Evolutionary conservation across 2,113 vertebrate species (phyloP), one percentile per base, ranked within the genome.

Genomic region (Emydocephalus ijimae): DNA sequence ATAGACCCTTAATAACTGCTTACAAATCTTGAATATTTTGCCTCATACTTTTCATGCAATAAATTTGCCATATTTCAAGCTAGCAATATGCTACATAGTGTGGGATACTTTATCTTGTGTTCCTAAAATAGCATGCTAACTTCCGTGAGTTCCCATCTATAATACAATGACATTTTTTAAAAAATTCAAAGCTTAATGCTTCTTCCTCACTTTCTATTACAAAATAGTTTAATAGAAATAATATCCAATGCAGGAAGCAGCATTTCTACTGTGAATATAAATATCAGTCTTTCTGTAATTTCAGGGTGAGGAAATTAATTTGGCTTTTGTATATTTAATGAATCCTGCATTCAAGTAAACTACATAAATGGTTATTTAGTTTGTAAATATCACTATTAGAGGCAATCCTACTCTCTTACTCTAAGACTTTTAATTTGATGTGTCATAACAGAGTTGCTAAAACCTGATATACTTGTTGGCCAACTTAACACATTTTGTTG

Each of bases 381-480:
- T 64, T 29, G 52, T 23, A 54, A 90, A 92, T 94, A 88, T 81
- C 92, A 94, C 93, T 95, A 69, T 94, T 89, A 92, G 87, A 93
- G 88, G 91, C 93, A 94, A 95, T 92, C 95, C 89, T 94, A 43
- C 92, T 93, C 85, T 90, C 23, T 90, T 92, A 94, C 91, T 95
- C 91, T 95, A 29, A 52, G 55, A 52, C 93, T 87, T 93, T 89
- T 96, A 92, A 94, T 96, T 96, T 96, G 95, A 95, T 96, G 96
- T 96, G 94, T 96, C 96, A 96, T 95, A 95, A 91, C 57, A 74
- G 93, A 94, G 94, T 96, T 94, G 59, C 94, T 96, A 94, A 96
- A 96, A 97, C 96, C 94, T 95, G 95, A 96, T 95, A 92, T 96
- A 94, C 96, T 96, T 96, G 95, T 96, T 96, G 93, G 93, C 90